phyloP scores from a whole-genome alignment of 2,888 invertebrate genomes.

The Oscheius onirici region DNA sequence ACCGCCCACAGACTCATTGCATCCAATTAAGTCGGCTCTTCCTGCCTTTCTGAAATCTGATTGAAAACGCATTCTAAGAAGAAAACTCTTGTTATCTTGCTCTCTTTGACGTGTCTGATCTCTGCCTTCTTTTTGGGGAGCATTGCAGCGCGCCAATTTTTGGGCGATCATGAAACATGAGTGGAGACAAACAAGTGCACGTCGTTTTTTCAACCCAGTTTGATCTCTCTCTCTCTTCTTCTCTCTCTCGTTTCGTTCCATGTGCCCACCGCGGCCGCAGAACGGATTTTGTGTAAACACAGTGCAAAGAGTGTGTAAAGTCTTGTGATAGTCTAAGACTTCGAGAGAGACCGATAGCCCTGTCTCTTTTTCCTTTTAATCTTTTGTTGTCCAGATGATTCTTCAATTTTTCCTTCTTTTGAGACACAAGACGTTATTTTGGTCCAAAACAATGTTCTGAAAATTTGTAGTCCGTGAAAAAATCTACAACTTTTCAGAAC shows the following conservation, averaged over 20 bases:
- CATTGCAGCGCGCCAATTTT: no score
- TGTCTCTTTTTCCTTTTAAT: background rate
- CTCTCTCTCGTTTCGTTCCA: background rate
- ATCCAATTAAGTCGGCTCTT: no score
- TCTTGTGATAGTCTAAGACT: slow-evolving; percentile 22
- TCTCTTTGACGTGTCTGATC: no score
- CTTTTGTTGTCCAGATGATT: background rate
- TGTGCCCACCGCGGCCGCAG: background rate
- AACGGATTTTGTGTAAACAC: slow-evolving; percentile 21
- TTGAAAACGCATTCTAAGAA: no score
- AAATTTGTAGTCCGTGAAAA: background rate
- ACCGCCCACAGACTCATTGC: no score
- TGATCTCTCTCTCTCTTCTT: background rate
- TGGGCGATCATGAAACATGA: no score
- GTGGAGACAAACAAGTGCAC: no score
- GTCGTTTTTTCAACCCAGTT: no score
- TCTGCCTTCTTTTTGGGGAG: no score
- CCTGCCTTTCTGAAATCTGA: no score
- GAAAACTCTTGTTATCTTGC: no score
- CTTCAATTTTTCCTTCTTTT: background rate
- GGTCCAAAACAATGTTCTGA: background rate
- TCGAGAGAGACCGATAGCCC: background rate
- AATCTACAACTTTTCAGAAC: no score
- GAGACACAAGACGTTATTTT: background rate
- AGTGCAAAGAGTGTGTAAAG: slow-evolving; percentile 23